Base-by-base conservation (phyloP, 2,113 vertebrate genomes). In the Anoplopoma fimbria region DNA sequence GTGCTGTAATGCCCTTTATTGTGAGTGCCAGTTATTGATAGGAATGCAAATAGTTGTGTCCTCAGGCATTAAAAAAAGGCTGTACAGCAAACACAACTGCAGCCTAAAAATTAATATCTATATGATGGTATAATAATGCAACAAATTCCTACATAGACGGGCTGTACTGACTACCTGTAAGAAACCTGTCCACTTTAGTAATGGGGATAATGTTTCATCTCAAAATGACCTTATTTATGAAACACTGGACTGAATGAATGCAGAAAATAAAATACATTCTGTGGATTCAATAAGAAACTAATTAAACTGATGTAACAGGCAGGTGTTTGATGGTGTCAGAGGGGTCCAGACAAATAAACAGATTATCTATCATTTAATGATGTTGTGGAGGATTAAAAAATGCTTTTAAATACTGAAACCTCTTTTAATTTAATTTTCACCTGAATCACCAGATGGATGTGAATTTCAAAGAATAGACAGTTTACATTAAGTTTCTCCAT, bases 11-110 rank as follows among this genome's bases (percentile, higher is more conserved):
- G 23, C 40, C 40, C n/a, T 65, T 2, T 9, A 74, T 34, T 45
- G 38, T 17, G 49, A 49, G 13, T 31, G 73, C 69, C 73, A 27
- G 4, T 55, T 73, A 76, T 82, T 79, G 42, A 63, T 62, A 31
- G 10, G 55, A 74, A 77, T 69, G 14, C 51, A 80, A 76, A 74
- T 23, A 38, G 23, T 49, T 42, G 17, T 23, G 61, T 74, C 69
- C 13, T 38, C 5, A 17, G 40, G 27, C 40, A 19, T 77, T 23
- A 31, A 70, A 8, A 9, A n/a, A 75, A 40, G 23, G 12, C 45
- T 53, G 42, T 9, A n/a, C 40, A 33, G 27, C 36, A 74, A 72
- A 69, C 21, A 38, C 49, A 57, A 36, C 36, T 25, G 36, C 72
- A 53, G 23, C 60, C 15, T 80, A 4, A 55, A 77, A 36, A 55